phyloP scores from a whole-genome alignment of 2,888 invertebrate species.

The Sisyra terminalis region DNA sequence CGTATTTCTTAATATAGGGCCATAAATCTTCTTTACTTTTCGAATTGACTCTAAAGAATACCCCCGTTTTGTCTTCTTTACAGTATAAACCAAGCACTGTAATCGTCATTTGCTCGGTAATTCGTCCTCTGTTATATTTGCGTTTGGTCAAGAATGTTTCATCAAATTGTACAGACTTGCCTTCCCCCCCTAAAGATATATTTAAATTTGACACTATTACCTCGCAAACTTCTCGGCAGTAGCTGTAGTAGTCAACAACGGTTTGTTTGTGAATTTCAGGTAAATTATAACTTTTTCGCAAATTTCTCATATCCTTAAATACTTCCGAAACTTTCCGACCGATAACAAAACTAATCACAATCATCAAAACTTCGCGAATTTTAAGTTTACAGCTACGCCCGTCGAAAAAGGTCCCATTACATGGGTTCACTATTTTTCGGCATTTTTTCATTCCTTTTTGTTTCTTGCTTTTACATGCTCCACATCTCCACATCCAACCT shows the following conservation, averaged over 20 bases:
- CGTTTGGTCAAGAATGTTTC: constrained; percentile 12
- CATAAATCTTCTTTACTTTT: constrained; percentile 11
- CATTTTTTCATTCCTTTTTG: constrained; percentile 1
- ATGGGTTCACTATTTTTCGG: constrained; percentile 8
- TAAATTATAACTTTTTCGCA: too few species aligned
- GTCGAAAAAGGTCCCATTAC: constrained; percentile 11
- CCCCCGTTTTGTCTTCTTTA: constrained; percentile 12
- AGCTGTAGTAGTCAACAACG: constrained; percentile 11
- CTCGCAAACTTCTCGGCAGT: constrained; percentile 11
- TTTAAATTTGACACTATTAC: constrained; percentile 9
- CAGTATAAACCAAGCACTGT: constrained; percentile 12
- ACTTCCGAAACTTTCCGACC: background rate
- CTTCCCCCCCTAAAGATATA: constrained; percentile 10
- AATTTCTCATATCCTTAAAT: background rate
- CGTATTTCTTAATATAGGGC: constrained; percentile 11
- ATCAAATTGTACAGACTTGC: constrained; percentile 11
- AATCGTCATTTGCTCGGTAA: constrained; percentile 10
- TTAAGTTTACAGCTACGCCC: constrained; percentile 8
- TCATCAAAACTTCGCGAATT: constrained; percentile 8
- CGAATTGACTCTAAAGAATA: constrained; percentile 8
- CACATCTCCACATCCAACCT: too few species aligned
- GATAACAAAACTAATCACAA: background rate
- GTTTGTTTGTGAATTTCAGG: constrained; percentile 8
- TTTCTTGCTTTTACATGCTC: too few species aligned
- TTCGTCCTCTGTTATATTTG: constrained; percentile 10